Evolutionary conservation across 2,797 vertebrate species (phyloP).

Genomic region (Distichodus sexfasciatus): DNA sequence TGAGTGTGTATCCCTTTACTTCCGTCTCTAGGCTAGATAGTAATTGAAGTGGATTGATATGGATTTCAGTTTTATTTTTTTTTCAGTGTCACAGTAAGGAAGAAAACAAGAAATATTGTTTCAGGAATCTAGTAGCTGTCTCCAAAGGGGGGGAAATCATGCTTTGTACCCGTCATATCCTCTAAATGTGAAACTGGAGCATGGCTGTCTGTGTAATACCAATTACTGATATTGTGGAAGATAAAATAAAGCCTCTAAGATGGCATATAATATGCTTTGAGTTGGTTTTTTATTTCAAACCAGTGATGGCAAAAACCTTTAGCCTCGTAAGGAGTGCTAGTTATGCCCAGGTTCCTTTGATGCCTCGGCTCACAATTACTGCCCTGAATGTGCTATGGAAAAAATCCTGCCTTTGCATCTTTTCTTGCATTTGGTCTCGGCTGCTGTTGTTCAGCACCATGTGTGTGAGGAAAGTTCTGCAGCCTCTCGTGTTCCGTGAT

Average conservation of each 20-base stretch:
- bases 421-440: neutral
- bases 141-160: neutral
- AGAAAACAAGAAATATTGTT: neutral
- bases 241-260: no score
- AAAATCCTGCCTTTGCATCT: neutral
- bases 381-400: neutral
- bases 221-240: neutral
- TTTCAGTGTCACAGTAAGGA: no score
- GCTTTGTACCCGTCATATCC: neutral
- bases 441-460: no score
- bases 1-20: no score
- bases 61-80: no score
- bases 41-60: no score
- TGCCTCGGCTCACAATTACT: neutral
- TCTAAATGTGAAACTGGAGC: neutral
- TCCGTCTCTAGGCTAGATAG: no score
- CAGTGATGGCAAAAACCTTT: no score
- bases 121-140: neutral
- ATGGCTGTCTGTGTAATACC: neutral
- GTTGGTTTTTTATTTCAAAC: no score
- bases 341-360: neutral
- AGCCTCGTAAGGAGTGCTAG: neutral
- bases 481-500: neutral
- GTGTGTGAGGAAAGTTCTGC: no score
- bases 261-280: no score